Conservation (phyloP, 1,140 invertebrate species). For the Wasmannia auropunctata region DNA sequence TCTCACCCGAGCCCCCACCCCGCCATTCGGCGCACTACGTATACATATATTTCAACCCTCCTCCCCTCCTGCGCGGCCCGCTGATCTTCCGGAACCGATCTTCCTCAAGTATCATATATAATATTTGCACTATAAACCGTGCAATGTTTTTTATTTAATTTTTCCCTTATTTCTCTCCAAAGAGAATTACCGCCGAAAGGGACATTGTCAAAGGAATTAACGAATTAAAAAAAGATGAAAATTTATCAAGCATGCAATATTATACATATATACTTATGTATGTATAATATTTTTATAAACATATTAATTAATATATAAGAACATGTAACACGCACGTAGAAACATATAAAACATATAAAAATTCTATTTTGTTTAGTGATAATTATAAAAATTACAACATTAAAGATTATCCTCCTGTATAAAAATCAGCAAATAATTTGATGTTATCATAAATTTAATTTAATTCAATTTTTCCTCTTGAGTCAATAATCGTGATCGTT, state of each 20-base stretch:
- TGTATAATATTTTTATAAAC: too few relatives aligned
- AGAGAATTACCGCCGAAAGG: background rate
- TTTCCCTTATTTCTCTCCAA: background rate
- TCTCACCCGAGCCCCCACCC: slow-evolving; percentile 47
- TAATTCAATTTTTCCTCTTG: too few relatives aligned
- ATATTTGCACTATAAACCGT: background rate
- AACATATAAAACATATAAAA: background rate
- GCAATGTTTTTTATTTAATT: too few relatives aligned
- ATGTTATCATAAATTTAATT: background rate
- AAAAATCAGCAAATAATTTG: background rate
- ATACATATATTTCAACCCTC: slow-evolving; percentile 19
- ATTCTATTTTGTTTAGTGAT: background rate
- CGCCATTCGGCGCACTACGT: background rate
- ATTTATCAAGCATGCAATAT: background rate
- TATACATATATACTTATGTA: too few relatives aligned
- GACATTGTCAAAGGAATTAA: background rate
- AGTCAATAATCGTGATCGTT: background rate
- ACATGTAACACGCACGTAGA: background rate
- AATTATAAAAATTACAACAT: background rate
- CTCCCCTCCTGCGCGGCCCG: slow-evolving; percentile 2
- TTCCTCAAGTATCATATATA: background rate
- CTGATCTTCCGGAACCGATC: background rate
- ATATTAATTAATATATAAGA: too few relatives aligned
- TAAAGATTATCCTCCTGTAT: background rate
- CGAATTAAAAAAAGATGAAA: background rate